Evolutionary conservation across 2,797 vertebrate genomes (phyloP), one percentile per base, ranked within the genome.

Genomic region (Pseudotriccus pelzelni): DNA sequence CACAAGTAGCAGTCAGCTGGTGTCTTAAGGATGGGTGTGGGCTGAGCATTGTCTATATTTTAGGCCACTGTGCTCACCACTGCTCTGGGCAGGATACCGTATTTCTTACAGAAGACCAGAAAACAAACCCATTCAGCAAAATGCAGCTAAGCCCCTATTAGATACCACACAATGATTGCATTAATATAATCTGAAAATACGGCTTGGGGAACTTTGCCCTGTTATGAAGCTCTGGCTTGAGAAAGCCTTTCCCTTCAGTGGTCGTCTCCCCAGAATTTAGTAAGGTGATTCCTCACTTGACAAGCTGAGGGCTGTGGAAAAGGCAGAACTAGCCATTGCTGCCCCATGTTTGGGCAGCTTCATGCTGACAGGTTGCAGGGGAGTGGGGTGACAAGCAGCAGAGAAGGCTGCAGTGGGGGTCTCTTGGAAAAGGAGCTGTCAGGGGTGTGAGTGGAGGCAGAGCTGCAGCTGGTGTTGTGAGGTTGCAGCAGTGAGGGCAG

Each of bases 231-330:
- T 66, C n/a, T 19, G 14, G 20, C 53, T 12, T 80, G 68, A 79
- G 63, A 50, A 52, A 49, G 39, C 11, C 7, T 53, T 83, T 59
- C 15, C 22, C n/a, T 7, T 14, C 22, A 27, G 32, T 13, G 7
- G n/a, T 59, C 0, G 0, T 27, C 13, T 4, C 15, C 32, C 25
- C 53, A 27, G 23, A 20, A 1, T 53, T 79, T 14, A 68, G 28
- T n/a, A 11, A 46, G 30, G 19, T 14, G 6, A 83, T 49, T 83
- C 44, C 44, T 67, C 32, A 25, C 28, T 34, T 0, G 0, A 39
- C 44, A 80, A 24, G 12, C 43, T 66, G 47, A 85, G 28, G 47
- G 34, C 58, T 67, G 22, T 36, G 44, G 34, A 47, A 52, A 52
- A 58, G 28, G 41, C 37, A 64, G 63, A 39, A 70, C 7, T 46